These are phyloP conservation scores for Psilopsiagon aurifrons DNA, from an alignment of 2,113 vertebrate genomes.

Conservation along the genomic window DNA sequence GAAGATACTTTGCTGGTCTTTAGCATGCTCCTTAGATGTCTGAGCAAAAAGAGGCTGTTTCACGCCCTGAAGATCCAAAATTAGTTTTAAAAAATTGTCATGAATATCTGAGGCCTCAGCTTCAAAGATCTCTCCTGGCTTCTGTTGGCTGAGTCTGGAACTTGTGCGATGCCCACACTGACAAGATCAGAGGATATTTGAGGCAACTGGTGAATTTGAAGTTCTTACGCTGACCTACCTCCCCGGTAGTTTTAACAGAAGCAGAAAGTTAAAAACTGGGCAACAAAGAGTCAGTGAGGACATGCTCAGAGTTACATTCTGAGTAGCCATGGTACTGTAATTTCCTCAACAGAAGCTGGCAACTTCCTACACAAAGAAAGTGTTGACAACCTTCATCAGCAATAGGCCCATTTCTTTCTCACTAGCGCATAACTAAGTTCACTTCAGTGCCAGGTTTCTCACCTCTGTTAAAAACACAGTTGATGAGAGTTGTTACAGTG, in stretches of 20 bases:
- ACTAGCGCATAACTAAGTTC: neutral
- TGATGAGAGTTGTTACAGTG: neutral
- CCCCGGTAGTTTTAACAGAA: neutral
- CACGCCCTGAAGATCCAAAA: neutral
- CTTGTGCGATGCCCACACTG: neutral
- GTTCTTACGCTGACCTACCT: neutral
- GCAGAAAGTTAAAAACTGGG: neutral
- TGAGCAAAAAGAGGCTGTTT: neutral
- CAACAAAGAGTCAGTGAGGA: neutral
- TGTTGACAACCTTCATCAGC: neutral
- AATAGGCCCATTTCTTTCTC: neutral
- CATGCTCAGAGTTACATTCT: neutral
- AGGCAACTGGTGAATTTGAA: neutral
- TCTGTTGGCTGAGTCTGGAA: neutral
- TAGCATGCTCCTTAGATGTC: neutral
- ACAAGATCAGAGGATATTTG: neutral
- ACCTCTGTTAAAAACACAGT: neutral
- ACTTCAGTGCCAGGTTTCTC: neutral
- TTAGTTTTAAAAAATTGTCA: neutral
- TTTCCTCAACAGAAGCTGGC: neutral
- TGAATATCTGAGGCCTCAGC: neutral
- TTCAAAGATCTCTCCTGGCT: neutral
- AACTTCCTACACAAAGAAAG: neutral
- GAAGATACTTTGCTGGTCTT: neutral
- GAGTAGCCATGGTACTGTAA: neutral